These are phyloP conservation scores for Ia io DNA, from an alignment of 2,113 vertebrate species.

Conservation along the genomic window DNA sequence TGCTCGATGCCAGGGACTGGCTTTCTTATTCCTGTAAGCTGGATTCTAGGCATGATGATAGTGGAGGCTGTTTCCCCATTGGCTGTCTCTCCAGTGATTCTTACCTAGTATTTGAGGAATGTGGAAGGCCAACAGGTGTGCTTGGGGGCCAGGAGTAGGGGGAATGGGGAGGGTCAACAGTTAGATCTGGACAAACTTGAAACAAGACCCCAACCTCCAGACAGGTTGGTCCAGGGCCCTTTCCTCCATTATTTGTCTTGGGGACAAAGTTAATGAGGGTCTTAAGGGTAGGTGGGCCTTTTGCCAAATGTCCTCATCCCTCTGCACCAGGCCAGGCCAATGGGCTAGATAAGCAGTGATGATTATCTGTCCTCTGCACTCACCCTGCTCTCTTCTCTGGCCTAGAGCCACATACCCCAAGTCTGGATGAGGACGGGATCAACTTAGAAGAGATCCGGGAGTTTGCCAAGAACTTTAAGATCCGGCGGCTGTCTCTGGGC, in stretches of 20 bases:
- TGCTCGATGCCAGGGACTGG: neutral
- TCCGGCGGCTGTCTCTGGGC: conserved; percentile 93
- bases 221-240: neutral
- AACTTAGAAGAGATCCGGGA: conserved; percentile 97
- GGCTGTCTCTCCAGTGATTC: neutral
- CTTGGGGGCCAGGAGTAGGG: neutral
- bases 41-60: neutral
- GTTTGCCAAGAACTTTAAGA: conserved; percentile 99
- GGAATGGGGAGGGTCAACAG: neutral
- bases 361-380: neutral
- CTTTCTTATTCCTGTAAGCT: neutral
- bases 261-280: neutral
- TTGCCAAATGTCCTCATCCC: neutral
- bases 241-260: neutral
- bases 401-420: conserved; percentile 88
- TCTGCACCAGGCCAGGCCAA: neutral
- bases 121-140: neutral
- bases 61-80: neutral
- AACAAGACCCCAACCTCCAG: neutral
- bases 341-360: neutral
- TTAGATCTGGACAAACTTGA: neutral
- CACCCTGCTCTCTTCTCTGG: conserved; percentile 47
- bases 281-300: neutral
- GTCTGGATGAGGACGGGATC: conserved; percentile 90
- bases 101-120: neutral